These are phyloP conservation scores for Amphilophus citrinellus DNA, from an alignment of 2,113 vertebrate species.

Conservation along the genomic window DNA sequence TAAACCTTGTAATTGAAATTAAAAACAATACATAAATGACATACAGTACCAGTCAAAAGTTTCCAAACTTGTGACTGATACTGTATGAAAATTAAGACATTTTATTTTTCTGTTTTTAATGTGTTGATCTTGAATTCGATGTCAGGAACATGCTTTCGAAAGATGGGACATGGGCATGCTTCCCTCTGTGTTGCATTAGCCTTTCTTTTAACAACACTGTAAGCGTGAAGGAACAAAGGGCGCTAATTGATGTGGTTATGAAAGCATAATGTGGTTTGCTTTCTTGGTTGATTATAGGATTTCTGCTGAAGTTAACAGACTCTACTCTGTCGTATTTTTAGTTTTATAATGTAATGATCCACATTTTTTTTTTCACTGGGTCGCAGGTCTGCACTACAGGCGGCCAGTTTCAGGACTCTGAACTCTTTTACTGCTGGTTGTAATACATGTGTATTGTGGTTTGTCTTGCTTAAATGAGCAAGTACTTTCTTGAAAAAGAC, in stretches of 20 bases:
- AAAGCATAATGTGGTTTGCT: not conserved
- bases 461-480: not conserved
- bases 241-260: not conserved
- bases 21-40: not conserved
- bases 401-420: not conserved
- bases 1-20: not conserved
- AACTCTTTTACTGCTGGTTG: not conserved
- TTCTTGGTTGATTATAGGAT: not conserved
- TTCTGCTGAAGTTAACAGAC: not conserved
- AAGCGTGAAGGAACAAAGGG: not conserved
- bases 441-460: not conserved
- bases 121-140: not conserved
- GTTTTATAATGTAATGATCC: not conserved
- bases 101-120: not conserved
- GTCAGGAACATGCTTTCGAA: not conserved
- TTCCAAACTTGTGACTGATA: no score
- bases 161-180: not conserved
- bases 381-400: not conserved
- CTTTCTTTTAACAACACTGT: not conserved
- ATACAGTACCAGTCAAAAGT: not conserved
- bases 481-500: not conserved
- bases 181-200: no score
- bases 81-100: not conserved
- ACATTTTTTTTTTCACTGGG: not conserved
- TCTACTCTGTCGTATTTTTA: not conserved